Evolutionary conservation across 2,797 vertebrate species (phyloP), one percentile per base, ranked within the genome.

Genomic region (Catharus ustulatus): DNA sequence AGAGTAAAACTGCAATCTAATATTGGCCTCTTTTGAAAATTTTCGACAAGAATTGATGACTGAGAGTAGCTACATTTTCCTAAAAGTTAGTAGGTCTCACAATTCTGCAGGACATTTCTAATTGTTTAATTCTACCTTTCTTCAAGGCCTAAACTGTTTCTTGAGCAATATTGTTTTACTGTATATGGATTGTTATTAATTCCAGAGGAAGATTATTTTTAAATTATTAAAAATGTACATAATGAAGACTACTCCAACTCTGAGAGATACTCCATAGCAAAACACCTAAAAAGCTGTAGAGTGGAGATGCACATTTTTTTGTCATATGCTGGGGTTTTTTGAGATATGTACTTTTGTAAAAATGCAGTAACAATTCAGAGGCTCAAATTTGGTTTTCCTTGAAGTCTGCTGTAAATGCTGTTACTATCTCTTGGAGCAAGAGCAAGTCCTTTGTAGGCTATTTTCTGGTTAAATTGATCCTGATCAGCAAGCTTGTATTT

Each of bases 401-500:
- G 22, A 92, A 81, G 29, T 67, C 18, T 52, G 23, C 30, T 84
- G 42, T 64, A 82, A 78, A 72, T 83, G 34, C 18, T 73, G 10
- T 69, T 80, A n/a, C 23, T 61, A 36, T 30, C 26, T 61, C 46
- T 68, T 48, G 51, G 20, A 91, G 43, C n/a, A 77, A 74, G 58
- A 92, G 27, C 34, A 48, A 27, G 29, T 68, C 45, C n/a, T 82
- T 66, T 90, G 51, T 46, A 91, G 68, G 59, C 42, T 71, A 29
- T 76, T 88, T 83, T 58, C 72, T 83, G 57, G 24, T 90, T 87
- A 61, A 90, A 67, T 10, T 54, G 6, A 73, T 92, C 19, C 48
- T 94, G 59, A 54, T 79, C 54, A 75, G 48, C 42, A 71, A 93
- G n/a, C 52, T 80, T 84, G 54, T 84, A 54, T 94, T 92, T 90